phyloP scores from a whole-genome alignment of 2,113 vertebrate species.

The Dolichallabes microphthalmus region DNA sequence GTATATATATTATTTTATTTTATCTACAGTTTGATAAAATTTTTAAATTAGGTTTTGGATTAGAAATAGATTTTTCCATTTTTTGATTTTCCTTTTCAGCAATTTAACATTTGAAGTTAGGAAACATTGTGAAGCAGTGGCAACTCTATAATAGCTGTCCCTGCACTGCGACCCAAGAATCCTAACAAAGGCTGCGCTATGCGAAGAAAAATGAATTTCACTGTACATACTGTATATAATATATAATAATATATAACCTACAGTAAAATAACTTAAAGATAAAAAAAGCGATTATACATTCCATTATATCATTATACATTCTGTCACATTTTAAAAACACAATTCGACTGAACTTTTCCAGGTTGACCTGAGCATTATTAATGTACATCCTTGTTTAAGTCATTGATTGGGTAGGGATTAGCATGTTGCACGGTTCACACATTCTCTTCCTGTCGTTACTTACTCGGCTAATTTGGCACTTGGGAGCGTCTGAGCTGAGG shows the following conservation, averaged over 20 bases:
- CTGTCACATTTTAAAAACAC: neutral
- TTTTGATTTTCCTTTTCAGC: neutral
- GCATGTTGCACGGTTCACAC: constrained; percentile 14
- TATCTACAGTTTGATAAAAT: neutral
- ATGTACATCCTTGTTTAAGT: neutral
- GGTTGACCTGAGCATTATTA: neutral
- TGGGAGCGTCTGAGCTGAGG: neutral
- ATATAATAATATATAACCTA: too few species aligned
- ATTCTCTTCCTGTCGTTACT: neutral
- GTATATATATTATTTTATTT: too few species aligned
- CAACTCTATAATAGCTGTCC: too few species aligned
- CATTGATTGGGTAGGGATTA: neutral
- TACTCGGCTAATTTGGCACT: neutral
- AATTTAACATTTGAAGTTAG: neutral
- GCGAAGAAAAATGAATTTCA: too few species aligned
- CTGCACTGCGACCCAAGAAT: too few species aligned
- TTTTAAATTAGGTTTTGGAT: neutral
- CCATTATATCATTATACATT: neutral
- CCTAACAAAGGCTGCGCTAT: too few species aligned
- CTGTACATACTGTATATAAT: too few species aligned
- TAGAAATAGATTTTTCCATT: neutral
- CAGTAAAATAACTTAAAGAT: neutral
- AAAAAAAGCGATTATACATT: neutral
- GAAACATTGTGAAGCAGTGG: neutral
- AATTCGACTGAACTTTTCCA: neutral